A percentile compares a stretch with the other conserved stretches of the same genome.
These are phyloP conservation scores for Anisognathus igniventris DNA, from an alignment of 2,797 vertebrate species.

Conservation along the genomic window DNA sequence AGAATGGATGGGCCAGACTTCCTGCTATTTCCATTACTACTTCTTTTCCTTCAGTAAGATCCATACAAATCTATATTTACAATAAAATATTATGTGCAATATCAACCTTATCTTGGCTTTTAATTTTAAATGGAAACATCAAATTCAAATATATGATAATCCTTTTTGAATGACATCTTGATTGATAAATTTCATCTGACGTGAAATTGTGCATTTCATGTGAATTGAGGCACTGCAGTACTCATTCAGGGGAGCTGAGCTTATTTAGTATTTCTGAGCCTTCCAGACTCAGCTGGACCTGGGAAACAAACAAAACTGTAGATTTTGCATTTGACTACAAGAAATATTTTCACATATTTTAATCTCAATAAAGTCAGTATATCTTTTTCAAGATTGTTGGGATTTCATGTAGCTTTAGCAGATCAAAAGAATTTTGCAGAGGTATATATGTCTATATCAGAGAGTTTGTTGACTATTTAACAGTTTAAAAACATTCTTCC, in stretches of 20 bases:
- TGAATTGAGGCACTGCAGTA: neutral
- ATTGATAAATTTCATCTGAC: neutral
- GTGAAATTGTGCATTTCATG: neutral
- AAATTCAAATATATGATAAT: neutral
- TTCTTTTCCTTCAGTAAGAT: neutral
- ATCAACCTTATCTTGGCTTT: neutral
- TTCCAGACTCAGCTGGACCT: neutral
- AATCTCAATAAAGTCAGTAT: neutral
- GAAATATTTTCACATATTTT: neutral
- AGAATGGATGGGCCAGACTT: neutral
- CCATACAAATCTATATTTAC: neutral
- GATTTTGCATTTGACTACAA: neutral
- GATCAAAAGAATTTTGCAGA: neutral
- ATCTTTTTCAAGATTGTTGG: neutral
- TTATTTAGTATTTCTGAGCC: neutral
- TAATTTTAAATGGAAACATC: neutral
- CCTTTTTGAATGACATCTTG: neutral
- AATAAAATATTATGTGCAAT: neutral
- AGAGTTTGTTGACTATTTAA: neutral
- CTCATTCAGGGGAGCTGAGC: neutral
- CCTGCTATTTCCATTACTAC: neutral
- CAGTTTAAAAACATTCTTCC: neutral
- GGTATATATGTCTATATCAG: neutral
- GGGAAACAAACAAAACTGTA: neutral
- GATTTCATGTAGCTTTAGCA: neutral